Evolutionary conservation across 2,888 invertebrate genomes (phyloP).

Genomic region (Habrosyne pyritoides): DNA sequence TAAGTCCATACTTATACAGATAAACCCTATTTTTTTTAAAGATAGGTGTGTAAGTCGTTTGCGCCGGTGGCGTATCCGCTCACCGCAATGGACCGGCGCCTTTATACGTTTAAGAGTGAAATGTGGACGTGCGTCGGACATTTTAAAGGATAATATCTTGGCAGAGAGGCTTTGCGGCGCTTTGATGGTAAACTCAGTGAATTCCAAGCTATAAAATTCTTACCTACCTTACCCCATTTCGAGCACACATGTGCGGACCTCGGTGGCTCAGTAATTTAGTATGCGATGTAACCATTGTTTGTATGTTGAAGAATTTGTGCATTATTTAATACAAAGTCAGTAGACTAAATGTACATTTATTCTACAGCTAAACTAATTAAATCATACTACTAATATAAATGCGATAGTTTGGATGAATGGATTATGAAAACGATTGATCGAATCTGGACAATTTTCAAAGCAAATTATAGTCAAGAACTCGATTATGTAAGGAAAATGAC

Average conservation of each 20-base stretch:
- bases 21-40: background rate
- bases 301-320: background rate
- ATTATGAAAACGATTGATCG: too few relatives aligned
- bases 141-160: slow-evolving; percentile 61
- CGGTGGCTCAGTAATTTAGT: background rate
- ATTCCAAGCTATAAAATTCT: slow-evolving; percentile 9
- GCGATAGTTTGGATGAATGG: too few relatives aligned
- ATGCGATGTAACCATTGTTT: background rate
- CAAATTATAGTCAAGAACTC: too few relatives aligned
- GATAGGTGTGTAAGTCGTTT: background rate
- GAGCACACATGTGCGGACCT: slow-evolving; percentile 3
- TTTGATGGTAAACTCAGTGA: slow-evolving; percentile 23
- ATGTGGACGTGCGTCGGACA: slow-evolving; percentile 56
- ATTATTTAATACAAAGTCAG: too few relatives aligned
- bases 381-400: too few relatives aligned
- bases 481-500: too few relatives aligned
- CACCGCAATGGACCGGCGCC: slow-evolving; percentile 12
- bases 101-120: slow-evolving; percentile 43
- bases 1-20: too few relatives aligned
- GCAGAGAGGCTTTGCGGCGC: slow-evolving; percentile 34
- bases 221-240: slow-evolving; percentile 3
- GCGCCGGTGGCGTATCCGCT: background rate
- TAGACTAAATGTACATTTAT: too few relatives aligned
- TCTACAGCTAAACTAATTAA: too few relatives aligned
- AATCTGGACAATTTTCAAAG: too few relatives aligned